Base-by-base conservation (phyloP, 2,888 invertebrate species). In the Nomada fabriciana region DNA sequence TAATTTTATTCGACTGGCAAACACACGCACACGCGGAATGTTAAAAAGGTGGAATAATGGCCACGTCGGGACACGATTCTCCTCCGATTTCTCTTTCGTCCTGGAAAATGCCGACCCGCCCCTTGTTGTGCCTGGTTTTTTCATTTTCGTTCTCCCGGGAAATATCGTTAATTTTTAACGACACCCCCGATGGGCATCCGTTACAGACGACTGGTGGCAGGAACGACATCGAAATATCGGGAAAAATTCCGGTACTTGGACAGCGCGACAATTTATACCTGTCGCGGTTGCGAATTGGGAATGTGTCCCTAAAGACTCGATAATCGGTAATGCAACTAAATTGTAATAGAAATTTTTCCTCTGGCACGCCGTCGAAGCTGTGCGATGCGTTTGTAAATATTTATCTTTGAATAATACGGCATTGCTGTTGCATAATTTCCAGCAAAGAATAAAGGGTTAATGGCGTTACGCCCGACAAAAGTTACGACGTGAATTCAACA, bases 101-200 rank as follows among this genome's bases (percentile, higher is more conserved):
- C 2, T 15, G n/a, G 13, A 23, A 18, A 10, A 20, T 42, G n/a
- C 9, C n/a, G 59, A 36, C 13, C 25, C 25, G 25, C 25, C 5
- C 18, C 9, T 25, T 13, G 11, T 52, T 52, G n/a, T 13, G 2
- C 50, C 20, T n/a, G 42, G 50, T 42, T 71, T 72, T 80, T 80
- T 74, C 63, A 69, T 69, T 69, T n/a, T 43, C 29, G 11, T 9
- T 20, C 76, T 11, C 76, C 0, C 1, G 47, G 60, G 81, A 74
- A 74, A 80, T 65, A 50, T 29, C 81, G 81, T 81, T 81, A 81
- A 80, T 80, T 81, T 80, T 74, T 80, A 81, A 80, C 81, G 68
- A 74, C 64, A 55, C 73, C 81, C 72, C 13, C 59, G 64, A 25
- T 29, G 80, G 59, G 47, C 43, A 53, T 80, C 42, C 64, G 73